Percentiles rank a stretch among this genome's conserved stretches.
Evolutionary conservation across 2,888 invertebrate genomes (phyloP).

Genomic region (Deroplatys truncata): DNA sequence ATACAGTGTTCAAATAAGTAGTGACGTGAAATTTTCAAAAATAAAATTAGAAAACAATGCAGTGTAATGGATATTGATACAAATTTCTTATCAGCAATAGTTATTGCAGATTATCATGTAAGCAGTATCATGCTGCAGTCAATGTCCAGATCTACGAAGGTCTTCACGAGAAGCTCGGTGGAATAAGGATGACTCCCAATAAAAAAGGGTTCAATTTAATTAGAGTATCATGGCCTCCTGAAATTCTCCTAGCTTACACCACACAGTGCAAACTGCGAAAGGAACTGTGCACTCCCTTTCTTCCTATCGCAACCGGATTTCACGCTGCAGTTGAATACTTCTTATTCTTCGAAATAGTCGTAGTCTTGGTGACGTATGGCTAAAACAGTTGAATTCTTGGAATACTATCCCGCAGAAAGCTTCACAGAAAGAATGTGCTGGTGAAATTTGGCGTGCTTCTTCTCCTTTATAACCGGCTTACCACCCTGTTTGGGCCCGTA

Average conservation of each 20-base stretch:
- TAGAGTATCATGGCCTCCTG: background rate
- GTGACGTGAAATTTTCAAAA: too few relatives aligned
- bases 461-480: too few relatives aligned
- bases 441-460: background rate
- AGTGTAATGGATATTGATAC: too few relatives aligned
- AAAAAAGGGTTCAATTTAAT: background rate
- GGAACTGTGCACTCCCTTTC: background rate
- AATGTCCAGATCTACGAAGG: too few relatives aligned
- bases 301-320: background rate
- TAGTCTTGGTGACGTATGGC: background rate
- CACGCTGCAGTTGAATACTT: background rate
- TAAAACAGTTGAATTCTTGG: background rate
- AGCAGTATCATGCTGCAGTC: too few relatives aligned
- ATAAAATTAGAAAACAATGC: too few relatives aligned
- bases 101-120: too few relatives aligned
- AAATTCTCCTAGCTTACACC: background rate
- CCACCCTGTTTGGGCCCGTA: too few relatives aligned
- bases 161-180: too few relatives aligned
- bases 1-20: too few relatives aligned
- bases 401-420: background rate
- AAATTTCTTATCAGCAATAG: too few relatives aligned
- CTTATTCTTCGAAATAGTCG: background rate
- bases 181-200: background rate
- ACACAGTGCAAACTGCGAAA: background rate
- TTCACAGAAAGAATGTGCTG: background rate